phyloP scores from a whole-genome alignment of 2,888 invertebrate genomes.

The Lasioglossum morio region DNA sequence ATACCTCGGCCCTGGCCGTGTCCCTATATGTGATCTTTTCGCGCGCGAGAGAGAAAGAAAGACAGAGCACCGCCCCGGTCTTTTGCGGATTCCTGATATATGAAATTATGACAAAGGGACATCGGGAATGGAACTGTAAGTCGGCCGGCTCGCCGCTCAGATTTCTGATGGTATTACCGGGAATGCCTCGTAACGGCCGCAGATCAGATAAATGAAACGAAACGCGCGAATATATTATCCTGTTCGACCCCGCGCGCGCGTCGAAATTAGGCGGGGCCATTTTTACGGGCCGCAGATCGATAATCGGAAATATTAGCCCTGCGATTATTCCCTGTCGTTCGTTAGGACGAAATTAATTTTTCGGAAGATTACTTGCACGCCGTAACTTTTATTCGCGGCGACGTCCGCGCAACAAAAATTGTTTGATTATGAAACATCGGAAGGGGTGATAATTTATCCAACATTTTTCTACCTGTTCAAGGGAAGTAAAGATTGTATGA shows the following conservation, averaged over 20 bases:
- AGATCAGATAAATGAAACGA: constrained; percentile 66
- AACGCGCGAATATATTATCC: constrained; percentile 48
- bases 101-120: constrained; percentile 79
- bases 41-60: constrained; percentile 60
- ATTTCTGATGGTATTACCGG: constrained; percentile 50
- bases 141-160: constrained; percentile 38
- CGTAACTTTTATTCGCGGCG: background rate
- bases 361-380: background rate
- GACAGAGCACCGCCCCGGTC: constrained; percentile 50
- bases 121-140: constrained; percentile 66
- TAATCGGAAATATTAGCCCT: background rate
- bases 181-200: constrained; percentile 45
- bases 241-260: background rate
- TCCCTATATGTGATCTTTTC: constrained; percentile 79
- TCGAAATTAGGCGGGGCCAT: constrained; percentile 36
- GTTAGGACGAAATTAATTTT: background rate
- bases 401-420: too few relatives aligned
- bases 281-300: constrained; percentile 18
- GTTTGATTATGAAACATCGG: too few relatives aligned
- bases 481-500: background rate
- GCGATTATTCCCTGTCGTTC: background rate
- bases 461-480: background rate
- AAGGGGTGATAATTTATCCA: background rate
- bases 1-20: constrained; percentile 69
- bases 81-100: constrained; percentile 80